phyloP scores from a whole-genome alignment of 2,888 invertebrate genomes.

The Trachelus stipa region DNA sequence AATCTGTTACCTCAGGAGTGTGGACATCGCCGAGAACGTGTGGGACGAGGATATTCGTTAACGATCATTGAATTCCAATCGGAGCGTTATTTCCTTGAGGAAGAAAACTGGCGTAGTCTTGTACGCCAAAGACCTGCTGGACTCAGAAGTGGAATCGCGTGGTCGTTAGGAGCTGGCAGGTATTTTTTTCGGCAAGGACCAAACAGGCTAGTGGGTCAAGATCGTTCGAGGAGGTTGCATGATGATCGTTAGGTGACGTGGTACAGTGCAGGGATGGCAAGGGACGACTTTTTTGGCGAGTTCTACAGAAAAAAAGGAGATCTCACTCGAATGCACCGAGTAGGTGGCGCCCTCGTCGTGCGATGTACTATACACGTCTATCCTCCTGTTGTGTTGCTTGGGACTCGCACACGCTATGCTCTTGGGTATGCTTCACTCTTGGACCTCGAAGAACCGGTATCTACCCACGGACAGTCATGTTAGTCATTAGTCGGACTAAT shows the following conservation, averaged over 20 bases:
- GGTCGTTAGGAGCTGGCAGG: background rate
- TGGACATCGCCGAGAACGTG: background rate
- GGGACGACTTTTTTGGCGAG: background rate
- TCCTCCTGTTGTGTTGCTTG: constrained; percentile 22
- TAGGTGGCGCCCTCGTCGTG: constrained; percentile 49
- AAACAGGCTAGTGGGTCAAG: background rate
- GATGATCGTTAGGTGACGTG: background rate
- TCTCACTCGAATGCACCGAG: constrained; percentile 22
- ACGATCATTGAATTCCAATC: background rate
- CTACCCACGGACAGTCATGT: constrained; percentile 59
- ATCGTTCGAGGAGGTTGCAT: background rate
- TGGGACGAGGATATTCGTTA: background rate
- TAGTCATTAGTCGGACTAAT: constrained; percentile 62
- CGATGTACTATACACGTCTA: background rate
- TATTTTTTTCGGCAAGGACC: background rate
- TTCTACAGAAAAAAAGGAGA: background rate
- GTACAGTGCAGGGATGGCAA: background rate
- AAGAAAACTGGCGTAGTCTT: background rate
- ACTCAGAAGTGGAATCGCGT: background rate
- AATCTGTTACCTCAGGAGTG: background rate
- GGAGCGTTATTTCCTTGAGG: background rate
- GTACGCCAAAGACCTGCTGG: background rate
- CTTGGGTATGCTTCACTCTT: constrained; percentile 17
- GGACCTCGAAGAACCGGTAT: constrained; percentile 54
- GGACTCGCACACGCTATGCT: constrained; percentile 19